Percentiles rank a stretch among this genome's conserved stretches.
These are phyloP conservation scores for Ondatra zibethicus DNA, from an alignment of 2,113 vertebrate species.

Conservation along the genomic window DNA sequence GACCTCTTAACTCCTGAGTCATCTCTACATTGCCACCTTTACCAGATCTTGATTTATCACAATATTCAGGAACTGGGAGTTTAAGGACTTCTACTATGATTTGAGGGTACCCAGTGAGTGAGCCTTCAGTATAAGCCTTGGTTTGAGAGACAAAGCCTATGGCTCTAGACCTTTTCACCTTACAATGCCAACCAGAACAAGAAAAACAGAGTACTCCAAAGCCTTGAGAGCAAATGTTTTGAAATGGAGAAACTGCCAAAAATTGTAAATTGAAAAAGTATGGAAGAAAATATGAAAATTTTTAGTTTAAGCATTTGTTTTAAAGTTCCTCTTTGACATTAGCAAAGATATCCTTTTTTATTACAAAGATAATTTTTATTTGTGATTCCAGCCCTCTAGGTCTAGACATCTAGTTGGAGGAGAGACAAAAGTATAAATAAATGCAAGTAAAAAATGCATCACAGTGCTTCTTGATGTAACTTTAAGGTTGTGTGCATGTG, in stretches of 20 bases:
- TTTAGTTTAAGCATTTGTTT: conserved; percentile 8
- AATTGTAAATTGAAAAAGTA: neutral
- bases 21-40: neutral
- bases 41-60: neutral
- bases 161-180: neutral
- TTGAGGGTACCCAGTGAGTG: neutral
- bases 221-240: neutral
- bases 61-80: neutral
- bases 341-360: neutral
- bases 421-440: neutral
- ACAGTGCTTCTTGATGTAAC: neutral
- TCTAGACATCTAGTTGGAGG: neutral
- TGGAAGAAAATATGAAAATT: neutral
- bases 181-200: neutral
- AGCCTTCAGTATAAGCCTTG: neutral
- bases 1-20: neutral
- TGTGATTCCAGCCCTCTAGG: neutral
- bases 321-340: neutral
- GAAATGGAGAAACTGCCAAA: neutral
- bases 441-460: neutral
- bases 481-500: neutral
- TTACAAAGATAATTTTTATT: neutral
- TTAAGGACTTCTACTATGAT: neutral
- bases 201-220: conserved; percentile 9
- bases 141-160: neutral